phyloP scores from a whole-genome alignment of 2,888 invertebrate species.

The Dryomyza anilis region DNA sequence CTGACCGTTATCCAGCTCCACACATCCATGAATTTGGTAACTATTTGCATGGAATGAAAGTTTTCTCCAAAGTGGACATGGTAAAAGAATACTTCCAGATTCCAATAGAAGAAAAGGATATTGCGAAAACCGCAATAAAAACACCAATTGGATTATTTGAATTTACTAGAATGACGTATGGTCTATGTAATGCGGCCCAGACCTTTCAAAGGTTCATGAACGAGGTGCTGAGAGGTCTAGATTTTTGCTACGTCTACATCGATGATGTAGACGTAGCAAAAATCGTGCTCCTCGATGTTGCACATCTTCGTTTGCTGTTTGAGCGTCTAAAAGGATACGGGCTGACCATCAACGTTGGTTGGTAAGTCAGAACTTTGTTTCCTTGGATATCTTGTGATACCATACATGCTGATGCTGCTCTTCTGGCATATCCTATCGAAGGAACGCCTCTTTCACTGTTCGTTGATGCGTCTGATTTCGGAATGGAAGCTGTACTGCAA shows the following conservation, averaged over 20 bases:
- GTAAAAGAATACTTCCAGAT: not conserved
- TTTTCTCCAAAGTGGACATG: not conserved
- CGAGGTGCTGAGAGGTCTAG: constrained; percentile 14
- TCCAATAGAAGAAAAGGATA: not conserved
- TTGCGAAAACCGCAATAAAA: not conserved
- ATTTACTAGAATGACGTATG: constrained; percentile 1
- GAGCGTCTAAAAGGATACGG: no score
- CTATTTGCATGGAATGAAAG: not conserved
- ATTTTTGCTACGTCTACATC: constrained; percentile 18
- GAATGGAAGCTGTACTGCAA: not conserved
- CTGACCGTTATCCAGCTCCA: constrained; percentile 3
- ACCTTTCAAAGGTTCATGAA: constrained; percentile 1
- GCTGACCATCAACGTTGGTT: no score
- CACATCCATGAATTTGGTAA: constrained; percentile 4
- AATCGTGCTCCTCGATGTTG: no score
- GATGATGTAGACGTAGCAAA: constrained; percentile 27
- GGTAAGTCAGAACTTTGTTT: no score
- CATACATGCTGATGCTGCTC: not conserved
- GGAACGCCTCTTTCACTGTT: not conserved
- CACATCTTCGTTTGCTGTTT: no score
- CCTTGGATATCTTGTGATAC: no score
- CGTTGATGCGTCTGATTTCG: not conserved
- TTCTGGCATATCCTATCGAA: not conserved
- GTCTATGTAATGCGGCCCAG: not conserved
- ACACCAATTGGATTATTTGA: constrained; percentile 8